A percentile compares a stretch with the other conserved stretches of the same genome.
phyloP scores from a whole-genome alignment of 2,797 vertebrate species.

The Tapirus indicus region DNA sequence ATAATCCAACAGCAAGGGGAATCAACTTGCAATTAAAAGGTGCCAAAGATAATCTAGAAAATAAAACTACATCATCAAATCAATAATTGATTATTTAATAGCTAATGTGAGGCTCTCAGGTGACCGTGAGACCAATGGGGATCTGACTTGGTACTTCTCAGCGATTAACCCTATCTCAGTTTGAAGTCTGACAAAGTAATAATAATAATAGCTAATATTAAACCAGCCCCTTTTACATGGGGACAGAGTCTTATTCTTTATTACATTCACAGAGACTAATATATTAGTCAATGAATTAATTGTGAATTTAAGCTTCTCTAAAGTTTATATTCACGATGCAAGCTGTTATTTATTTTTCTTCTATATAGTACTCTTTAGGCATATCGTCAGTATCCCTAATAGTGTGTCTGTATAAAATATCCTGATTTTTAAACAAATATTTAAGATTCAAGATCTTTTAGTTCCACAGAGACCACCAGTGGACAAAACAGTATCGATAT shows the following conservation, averaged over 20 bases:
- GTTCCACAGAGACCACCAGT: neutral
- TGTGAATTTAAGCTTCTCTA: neutral
- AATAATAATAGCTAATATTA: neutral
- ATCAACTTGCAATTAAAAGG: constrained; percentile 35
- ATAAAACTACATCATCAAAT: neutral
- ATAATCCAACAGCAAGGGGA: neutral
- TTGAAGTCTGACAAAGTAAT: neutral
- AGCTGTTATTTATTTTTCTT: neutral
- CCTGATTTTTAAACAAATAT: constrained; percentile 7
- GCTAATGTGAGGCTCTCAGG: neutral
- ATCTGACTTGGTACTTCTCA: neutral
- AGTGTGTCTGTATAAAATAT: neutral
- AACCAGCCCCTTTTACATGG: neutral
- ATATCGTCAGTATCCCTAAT: neutral
- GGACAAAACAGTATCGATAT: neutral
- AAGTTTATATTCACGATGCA: neutral
- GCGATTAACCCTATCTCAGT: neutral
- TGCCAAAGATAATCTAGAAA: neutral
- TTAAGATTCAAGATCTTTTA: constrained; percentile 1
- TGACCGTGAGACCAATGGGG: neutral
- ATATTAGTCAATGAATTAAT: neutral
- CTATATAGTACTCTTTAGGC: neutral
- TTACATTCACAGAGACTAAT: neutral
- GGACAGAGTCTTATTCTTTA: neutral
- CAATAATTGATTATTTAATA: neutral